A percentile compares a stretch with the other conserved stretches of the same genome.
These are phyloP conservation scores for Oreochromis tanganicae DNA, from an alignment of 2,113 vertebrate genomes.

Conservation along the genomic window DNA sequence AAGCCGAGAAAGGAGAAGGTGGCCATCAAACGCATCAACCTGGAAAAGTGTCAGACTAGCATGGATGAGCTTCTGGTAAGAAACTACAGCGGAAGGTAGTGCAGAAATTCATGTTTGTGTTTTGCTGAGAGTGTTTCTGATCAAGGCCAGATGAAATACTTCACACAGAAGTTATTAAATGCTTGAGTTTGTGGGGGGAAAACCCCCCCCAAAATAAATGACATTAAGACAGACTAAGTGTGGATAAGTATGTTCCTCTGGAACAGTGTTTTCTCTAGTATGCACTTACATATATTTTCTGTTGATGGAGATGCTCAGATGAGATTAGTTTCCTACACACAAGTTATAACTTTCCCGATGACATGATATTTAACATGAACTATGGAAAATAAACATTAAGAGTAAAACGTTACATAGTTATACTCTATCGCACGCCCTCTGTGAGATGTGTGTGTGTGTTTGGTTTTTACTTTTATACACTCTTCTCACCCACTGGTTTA, in stretches of 20 bases:
- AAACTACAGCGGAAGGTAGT: background rate
- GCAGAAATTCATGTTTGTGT: background rate
- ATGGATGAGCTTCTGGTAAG: slow-evolving; percentile 95
- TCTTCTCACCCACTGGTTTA: background rate
- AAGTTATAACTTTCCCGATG: too few species aligned
- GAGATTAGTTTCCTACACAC: background rate
- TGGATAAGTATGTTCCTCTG: background rate
- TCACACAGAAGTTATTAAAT: background rate
- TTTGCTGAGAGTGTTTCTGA: background rate
- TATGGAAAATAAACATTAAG: background rate
- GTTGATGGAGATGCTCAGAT: background rate
- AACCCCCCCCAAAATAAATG: background rate
- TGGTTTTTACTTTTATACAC: background rate
- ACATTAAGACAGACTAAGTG: background rate
- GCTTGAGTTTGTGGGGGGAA: background rate
- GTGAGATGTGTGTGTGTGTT: too few species aligned
- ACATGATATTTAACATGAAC: background rate
- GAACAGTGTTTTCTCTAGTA: background rate
- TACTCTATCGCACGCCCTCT: too few species aligned
- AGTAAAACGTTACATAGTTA: background rate
- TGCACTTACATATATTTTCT: background rate
- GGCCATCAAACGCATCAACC: slow-evolving; percentile 94
- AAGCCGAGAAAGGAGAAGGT: slow-evolving; percentile 90
- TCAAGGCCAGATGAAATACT: background rate
- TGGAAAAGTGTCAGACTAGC: slow-evolving; percentile 96